Conservation (phyloP, 2,888 invertebrate species). For the Rhagonycha fulva region DNA sequence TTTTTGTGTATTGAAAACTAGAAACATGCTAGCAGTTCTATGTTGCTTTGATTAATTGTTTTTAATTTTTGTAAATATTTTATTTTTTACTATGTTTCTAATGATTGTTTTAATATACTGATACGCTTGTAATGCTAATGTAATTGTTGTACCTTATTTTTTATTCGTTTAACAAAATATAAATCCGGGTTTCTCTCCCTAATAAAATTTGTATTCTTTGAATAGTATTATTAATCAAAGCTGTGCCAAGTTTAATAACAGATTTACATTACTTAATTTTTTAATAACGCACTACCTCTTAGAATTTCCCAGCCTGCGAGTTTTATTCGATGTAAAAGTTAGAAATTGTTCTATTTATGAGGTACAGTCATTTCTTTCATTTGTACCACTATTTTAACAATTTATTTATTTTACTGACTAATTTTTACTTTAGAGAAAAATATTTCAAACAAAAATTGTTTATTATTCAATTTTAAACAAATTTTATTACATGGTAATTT, state of each 20-base stretch:
- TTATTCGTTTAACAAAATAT: background rate
- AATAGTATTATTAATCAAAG: background rate
- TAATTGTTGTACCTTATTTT: background rate
- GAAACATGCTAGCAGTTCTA: background rate
- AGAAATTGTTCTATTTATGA: background rate
- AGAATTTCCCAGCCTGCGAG: background rate
- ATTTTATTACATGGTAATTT: no score
- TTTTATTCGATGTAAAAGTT: background rate
- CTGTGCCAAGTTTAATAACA: background rate
- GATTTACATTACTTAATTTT: background rate
- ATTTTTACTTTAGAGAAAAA: no score
- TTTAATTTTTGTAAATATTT: background rate
- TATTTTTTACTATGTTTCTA: background rate
- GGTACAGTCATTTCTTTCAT: background rate
- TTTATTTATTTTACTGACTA: no score
- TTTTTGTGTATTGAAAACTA: background rate
- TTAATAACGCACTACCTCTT: constrained; percentile 2
- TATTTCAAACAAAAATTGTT: no score
- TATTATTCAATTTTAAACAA: no score
- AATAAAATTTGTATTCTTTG: background rate
- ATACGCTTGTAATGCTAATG: background rate
- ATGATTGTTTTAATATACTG: background rate
- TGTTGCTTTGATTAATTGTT: background rate
- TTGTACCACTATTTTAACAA: no score
- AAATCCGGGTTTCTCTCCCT: background rate